A percentile compares a stretch with the other conserved stretches of the same genome.
Conservation (phyloP, 2,113 vertebrate genomes). For the Syrrhaptes paradoxus region DNA sequence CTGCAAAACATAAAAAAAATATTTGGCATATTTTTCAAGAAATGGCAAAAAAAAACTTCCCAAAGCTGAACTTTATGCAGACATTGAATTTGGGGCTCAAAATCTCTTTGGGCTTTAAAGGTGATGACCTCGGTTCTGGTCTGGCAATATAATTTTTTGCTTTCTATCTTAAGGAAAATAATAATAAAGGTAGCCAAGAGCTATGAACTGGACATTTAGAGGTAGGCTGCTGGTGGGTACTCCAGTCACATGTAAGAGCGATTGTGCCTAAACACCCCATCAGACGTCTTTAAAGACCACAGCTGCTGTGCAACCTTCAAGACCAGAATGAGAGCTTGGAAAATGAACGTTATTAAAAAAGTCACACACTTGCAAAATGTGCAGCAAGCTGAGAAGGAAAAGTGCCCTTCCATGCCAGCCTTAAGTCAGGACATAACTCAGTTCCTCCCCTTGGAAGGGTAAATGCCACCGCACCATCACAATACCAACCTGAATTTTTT, state of each 20-base stretch:
- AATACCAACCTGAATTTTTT: background rate
- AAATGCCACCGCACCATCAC: background rate
- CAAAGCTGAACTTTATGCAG: background rate
- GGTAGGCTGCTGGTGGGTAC: background rate
- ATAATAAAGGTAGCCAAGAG: background rate
- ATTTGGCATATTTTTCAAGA: background rate
- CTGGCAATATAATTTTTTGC: background rate
- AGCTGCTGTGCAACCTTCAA: background rate
- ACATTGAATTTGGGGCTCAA: background rate
- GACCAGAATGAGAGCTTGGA: background rate
- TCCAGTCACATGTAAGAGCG: background rate
- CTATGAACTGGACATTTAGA: background rate
- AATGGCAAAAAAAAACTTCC: background rate
- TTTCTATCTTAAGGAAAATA: background rate
- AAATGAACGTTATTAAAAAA: background rate
- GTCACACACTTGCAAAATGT: background rate
- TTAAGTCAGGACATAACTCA: background rate
- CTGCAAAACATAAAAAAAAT: background rate
- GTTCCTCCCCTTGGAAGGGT: background rate
- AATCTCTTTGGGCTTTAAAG: background rate
- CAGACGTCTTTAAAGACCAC: background rate
- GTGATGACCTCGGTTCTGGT: background rate
- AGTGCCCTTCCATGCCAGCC: background rate
- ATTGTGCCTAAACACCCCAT: background rate
- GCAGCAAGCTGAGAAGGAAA: background rate